These are phyloP conservation scores for Oscheius onirici DNA, from an alignment of 2,888 invertebrate genomes.

Conservation along the genomic window DNA sequence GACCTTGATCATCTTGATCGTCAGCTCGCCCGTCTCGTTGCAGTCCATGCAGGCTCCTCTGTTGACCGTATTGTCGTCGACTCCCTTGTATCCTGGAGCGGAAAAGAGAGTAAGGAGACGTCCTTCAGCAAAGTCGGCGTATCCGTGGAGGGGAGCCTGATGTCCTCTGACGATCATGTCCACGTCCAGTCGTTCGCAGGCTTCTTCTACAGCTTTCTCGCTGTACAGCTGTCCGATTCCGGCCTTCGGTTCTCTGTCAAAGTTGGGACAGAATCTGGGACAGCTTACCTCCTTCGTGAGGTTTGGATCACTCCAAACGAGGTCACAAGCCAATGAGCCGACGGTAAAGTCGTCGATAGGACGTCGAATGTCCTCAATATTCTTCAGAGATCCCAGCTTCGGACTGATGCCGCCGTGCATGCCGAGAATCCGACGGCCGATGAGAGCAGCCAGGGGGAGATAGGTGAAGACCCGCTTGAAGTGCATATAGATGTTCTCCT, in stretches of 20 bases:
- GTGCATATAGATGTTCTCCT: slow-evolving; percentile 35
- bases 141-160: slow-evolving; percentile 55
- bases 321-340: slow-evolving; percentile 51
- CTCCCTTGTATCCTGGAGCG: slow-evolving; percentile 57
- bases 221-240: slow-evolving; percentile 54
- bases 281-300: background rate
- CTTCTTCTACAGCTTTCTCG: slow-evolving; percentile 35
- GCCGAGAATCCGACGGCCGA: slow-evolving; percentile 48
- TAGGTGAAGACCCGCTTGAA: slow-evolving; percentile 50
- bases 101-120: slow-evolving; percentile 51
- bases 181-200: slow-evolving; percentile 39
- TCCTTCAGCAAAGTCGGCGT: slow-evolving; percentile 47
- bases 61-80: slow-evolving; percentile 38
- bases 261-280: slow-evolving; percentile 23
- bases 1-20: slow-evolving; percentile 50
- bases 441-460: slow-evolving; percentile 47
- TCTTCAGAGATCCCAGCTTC: slow-evolving; percentile 37
- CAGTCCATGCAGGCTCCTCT: slow-evolving; percentile 52
- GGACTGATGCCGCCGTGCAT: slow-evolving; percentile 58
- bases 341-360: slow-evolving; percentile 53
- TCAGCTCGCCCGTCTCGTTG: slow-evolving; percentile 37
- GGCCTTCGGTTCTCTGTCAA: slow-evolving; percentile 37
- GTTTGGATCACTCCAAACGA: slow-evolving; percentile 36
- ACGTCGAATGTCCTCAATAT: slow-evolving; percentile 44
- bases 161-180: slow-evolving; percentile 52